A percentile compares a stretch with the other conserved stretches of the same genome.
These are phyloP conservation scores for Tetragonula carbonaria DNA, from an alignment of 2,888 invertebrate species.

Conservation along the genomic window DNA sequence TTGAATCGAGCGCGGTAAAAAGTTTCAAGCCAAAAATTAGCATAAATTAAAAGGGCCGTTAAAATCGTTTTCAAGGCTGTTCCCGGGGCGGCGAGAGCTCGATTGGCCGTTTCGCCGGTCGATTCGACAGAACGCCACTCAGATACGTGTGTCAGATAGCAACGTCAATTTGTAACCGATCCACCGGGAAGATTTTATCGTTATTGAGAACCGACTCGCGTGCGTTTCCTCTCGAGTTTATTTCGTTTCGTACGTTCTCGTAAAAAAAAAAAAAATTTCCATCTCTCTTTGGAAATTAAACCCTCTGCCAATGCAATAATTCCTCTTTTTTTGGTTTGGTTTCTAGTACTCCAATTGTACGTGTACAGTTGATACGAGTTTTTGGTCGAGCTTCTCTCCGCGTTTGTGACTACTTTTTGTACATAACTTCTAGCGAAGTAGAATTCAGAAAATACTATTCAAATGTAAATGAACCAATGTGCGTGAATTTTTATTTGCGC, in stretches of 20 bases:
- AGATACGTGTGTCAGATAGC: neutral
- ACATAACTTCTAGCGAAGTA: neutral
- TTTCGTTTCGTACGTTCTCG: slow-evolving; percentile 6
- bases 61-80: slow-evolving; percentile 38
- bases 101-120: slow-evolving; percentile 12
- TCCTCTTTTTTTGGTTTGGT: neutral
- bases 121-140: neutral
- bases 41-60: slow-evolving; percentile 71
- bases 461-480: no score
- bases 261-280: neutral
- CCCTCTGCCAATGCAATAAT: neutral
- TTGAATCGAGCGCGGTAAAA: slow-evolving; percentile 76
- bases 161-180: slow-evolving; percentile 28
- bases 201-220: neutral
- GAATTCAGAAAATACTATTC: neutral
- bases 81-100: slow-evolving; percentile 22
- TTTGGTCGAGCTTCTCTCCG: no score
- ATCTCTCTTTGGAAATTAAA: slow-evolving; percentile 9
- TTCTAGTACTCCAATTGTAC: no score
- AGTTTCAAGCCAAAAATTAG: slow-evolving; percentile 71
- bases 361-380: no score
- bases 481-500: neutral
- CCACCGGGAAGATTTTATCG: slow-evolving; percentile 1
- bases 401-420: no score
- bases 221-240: slow-evolving; percentile 3